Evolutionary conservation across 2,888 invertebrate species (phyloP).

Genomic region (Aleiodes testaceus): DNA sequence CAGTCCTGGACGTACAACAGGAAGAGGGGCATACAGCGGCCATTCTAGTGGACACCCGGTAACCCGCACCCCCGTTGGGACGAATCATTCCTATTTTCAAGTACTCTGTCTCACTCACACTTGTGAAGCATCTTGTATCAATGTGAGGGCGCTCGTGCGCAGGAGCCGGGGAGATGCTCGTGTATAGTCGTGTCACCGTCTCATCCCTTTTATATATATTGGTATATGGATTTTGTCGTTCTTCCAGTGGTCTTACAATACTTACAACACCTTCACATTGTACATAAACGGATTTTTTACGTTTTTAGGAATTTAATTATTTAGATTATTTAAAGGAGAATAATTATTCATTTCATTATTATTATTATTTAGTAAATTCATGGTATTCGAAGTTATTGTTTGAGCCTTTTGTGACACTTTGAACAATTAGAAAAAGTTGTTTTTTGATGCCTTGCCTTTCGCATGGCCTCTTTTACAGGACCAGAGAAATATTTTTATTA

Average conservation of each 20-base stretch:
- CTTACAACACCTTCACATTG: conserved; percentile 35
- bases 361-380: too few relatives aligned
- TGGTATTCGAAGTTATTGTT: too few relatives aligned
- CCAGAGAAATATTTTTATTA: too few relatives aligned
- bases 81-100: conserved; percentile 54
- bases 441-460: too few relatives aligned
- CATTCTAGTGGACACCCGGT: conserved; percentile 71
- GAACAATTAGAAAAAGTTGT: too few relatives aligned
- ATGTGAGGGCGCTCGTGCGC: background rate
- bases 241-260: conserved; percentile 41
- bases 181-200: conserved; percentile 24
- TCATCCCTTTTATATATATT: conserved; percentile 18
- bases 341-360: too few relatives aligned
- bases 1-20: conserved; percentile 60
- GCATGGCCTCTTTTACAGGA: too few relatives aligned
- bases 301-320: too few relatives aligned
- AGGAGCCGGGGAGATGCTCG: conserved; percentile 11
- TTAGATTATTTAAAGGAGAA: too few relatives aligned
- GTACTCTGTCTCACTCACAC: background rate
- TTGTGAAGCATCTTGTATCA: background rate
- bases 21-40: conserved; percentile 62
- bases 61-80: conserved; percentile 52
- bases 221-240: conserved; percentile 29
- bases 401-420: too few relatives aligned
- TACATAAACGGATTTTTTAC: conserved; percentile 16